Evolutionary conservation across 2,113 vertebrate genomes (phyloP), one percentile per base, ranked within the genome.

Genomic region (Tachycineta bicolor): DNA sequence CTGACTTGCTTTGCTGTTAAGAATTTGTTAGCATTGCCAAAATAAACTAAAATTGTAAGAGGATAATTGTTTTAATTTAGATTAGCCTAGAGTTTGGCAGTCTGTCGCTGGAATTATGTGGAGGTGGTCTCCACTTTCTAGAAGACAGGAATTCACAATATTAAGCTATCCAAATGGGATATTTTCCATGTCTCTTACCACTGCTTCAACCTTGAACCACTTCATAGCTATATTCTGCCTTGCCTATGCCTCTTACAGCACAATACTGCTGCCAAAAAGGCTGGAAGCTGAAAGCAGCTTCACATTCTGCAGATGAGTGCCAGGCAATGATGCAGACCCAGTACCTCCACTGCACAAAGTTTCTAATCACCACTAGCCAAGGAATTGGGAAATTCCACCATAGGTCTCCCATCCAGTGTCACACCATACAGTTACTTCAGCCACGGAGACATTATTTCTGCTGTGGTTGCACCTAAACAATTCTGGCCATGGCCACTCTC

Each of bases 1-100:
- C 67, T 86, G 79, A 86, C 53, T 76, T 7, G 2, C 44, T 86
- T 49, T 23, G 49, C 89, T 68, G 33, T 37, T 43, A 92, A 79
- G 81, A 86, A 56, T 76, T 70, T 43, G 10, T 41, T 56, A 47
- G 15, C 37, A 19, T 31, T 69, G 95, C 96, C 96, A 97, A 96
- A 94, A 91, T 33, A 92, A 97, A 90, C 81, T 69, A 49, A 79
- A 67, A 69, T 63, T 87, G 29, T 84, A 94, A 96, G 79, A 94
- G 89, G 39, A 67, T 92, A 94, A 96, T 95, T 92, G 80, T 83
- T 89, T 87, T 83, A 71, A 96, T 93, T 87, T 95, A 90, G 34
- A 63, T 87, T 87, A 83, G 70, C 31, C 78, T 58, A 34, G 47
- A 85, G 47, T 33, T 94, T 89, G 92, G 88, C 92, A 73, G 77